Base-by-base conservation (phyloP, 1,140 invertebrate genomes). In the Hypothenemus hampei region DNA sequence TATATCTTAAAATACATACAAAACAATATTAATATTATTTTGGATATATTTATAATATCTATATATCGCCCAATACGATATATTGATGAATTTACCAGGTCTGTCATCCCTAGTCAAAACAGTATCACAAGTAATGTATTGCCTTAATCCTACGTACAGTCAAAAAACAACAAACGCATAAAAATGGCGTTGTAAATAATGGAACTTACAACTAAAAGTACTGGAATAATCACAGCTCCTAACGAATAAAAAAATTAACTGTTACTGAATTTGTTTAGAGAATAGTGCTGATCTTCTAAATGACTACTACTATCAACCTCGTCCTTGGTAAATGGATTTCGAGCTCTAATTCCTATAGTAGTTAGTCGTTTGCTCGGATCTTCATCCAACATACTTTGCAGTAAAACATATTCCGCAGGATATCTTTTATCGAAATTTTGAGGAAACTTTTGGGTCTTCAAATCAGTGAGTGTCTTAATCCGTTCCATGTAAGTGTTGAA, bases 401-500 rank as follows among this genome's bases (percentile, higher is more conserved):
- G 72, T 39, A 94, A 75, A 3, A 81, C 71, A 63, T 75, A 79
- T 80, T 93, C 89, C 37, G 80, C 70, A 6, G 81, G 77, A 76
- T 82, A 80, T 33, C 81, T 71, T 0, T 72, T 64, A 1, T 69
- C 64, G 70, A 96, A 94, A 22, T 80, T 67, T 11, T 75, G 57
- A 0, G 91, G 90, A 71, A 87, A 92, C n/a, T 74, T 70, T 3
- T 81, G 78, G 26, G 80, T 76, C 26, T 85, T 76, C 4, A 91
- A 69, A 45, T 78, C 71, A 29, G 77, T 74, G 6, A 91, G 68
- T 13, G 78, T 78, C 20, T 73, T 67, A 23, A 88, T 76, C 43
- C 93, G 77, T 75, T 98, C 94, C 81, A 93, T 90, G 71, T 91
- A 85, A 0, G 96, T 98, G 3, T 72, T 72, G 72, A 98, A 97